Evolutionary conservation across 2,888 invertebrate species (phyloP).

Genomic region (Hypomecis atomaria): DNA sequence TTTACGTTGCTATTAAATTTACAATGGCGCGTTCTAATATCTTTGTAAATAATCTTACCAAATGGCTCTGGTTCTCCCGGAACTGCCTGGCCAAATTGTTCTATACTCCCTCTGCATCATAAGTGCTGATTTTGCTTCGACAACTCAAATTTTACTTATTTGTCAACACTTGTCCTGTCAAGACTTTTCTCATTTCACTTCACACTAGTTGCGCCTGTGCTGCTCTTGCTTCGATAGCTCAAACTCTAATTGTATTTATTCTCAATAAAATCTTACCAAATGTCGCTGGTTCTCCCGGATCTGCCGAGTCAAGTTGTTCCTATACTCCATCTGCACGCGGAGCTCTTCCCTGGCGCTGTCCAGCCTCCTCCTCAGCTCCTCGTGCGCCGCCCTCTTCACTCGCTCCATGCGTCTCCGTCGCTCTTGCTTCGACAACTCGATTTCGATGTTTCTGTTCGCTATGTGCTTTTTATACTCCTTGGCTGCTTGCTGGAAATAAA

Average conservation of each 20-base stretch:
- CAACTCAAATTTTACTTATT: too few relatives aligned
- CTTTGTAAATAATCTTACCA: too few relatives aligned
- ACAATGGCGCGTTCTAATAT: too few relatives aligned
- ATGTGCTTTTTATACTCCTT: conserved; percentile 66
- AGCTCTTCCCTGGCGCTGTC: conserved; percentile 59
- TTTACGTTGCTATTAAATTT: too few relatives aligned
- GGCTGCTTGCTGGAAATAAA: conserved; percentile 60
- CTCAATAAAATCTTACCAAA: too few relatives aligned
- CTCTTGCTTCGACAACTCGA: conserved; percentile 55
- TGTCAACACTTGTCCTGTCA: conserved; percentile 50
- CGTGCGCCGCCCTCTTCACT: conserved; percentile 63
- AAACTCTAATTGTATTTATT: too few relatives aligned
- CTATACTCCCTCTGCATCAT: conserved; percentile 65
- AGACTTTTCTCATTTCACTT: conserved; percentile 57
- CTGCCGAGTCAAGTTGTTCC: conserved; percentile 62
- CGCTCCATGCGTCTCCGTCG: conserved; percentile 59
- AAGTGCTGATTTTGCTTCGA: too few relatives aligned
- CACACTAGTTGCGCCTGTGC: conserved; percentile 57
- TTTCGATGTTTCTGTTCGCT: conserved; percentile 53
- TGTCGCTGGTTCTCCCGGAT: conserved; percentile 65
- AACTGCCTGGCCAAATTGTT: conserved; percentile 65
- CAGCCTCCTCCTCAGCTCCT: conserved; percentile 52
- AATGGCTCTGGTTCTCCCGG: conserved; percentile 61
- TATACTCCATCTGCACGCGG: conserved; percentile 65
- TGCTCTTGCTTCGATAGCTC: conserved; percentile 58